These are phyloP conservation scores for Microcebus lehilahytsara DNA, from an alignment of 2,113 vertebrate genomes.

Conservation along the genomic window DNA sequence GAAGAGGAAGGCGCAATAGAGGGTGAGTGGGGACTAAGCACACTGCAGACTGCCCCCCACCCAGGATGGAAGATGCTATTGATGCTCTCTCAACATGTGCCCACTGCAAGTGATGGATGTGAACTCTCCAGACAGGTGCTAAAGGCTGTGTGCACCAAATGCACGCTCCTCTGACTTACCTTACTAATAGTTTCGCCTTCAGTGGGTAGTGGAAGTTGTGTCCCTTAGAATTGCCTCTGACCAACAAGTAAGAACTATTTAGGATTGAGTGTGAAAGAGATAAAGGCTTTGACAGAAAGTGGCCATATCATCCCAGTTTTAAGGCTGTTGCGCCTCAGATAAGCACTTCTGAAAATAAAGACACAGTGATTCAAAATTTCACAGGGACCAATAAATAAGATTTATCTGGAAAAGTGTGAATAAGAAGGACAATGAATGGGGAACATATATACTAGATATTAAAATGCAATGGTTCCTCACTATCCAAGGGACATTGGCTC, in stretches of 20 bases:
- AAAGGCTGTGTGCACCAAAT: background rate
- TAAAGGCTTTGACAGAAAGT: background rate
- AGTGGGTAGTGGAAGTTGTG: background rate
- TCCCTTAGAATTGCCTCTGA: background rate
- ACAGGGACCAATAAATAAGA: background rate
- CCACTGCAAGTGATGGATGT: background rate
- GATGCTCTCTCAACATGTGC: background rate
- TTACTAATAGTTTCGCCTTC: background rate
- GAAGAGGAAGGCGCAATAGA: background rate
- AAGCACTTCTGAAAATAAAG: background rate
- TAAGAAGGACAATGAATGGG: background rate
- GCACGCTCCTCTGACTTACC: background rate
- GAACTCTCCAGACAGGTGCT: background rate
- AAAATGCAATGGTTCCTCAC: background rate
- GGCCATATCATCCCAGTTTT: background rate
- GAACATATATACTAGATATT: background rate
- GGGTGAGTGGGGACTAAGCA: background rate
- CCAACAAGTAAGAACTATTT: background rate
- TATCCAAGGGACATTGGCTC: background rate
- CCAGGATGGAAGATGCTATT: background rate
- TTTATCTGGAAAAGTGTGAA: background rate
- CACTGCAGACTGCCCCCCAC: background rate
- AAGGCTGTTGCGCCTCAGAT: background rate
- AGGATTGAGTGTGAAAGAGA: background rate
- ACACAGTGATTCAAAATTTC: background rate